Evolutionary conservation across 2,888 invertebrate genomes (phyloP), one percentile per base, ranked within the genome.

Genomic region (Noctua janthe): DNA sequence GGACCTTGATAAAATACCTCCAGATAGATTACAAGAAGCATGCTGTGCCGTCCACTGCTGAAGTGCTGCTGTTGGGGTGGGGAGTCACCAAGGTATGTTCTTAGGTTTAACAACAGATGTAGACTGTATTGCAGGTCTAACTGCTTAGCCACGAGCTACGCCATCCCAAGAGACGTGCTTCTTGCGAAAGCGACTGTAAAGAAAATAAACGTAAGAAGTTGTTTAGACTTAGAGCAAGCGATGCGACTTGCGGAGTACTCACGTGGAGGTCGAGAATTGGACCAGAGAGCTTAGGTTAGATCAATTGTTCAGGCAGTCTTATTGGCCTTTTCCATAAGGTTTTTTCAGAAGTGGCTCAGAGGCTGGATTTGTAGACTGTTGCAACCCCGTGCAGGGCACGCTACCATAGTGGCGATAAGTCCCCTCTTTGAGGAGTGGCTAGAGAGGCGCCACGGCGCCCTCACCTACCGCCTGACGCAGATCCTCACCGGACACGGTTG

Each of bases 61-160:
- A 96, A 82, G 94, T 97, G 0, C 71, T 96, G 77, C 84, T 97
- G 10, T 88, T 97, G 0, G 97, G 96, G 0, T 97, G 97, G 97
- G 97, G 97, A 6, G 96, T 96, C 4, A 95, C 94, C 3, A 96
- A 95, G 94, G 97, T 96, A 88, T 59, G n/a, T 13, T 13, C 47
- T 15, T 76, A n/a, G 10, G 17, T 76, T 49, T n/a, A n/a, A 35
- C 15, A 8, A 69, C 29, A 69, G n/a, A 15, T 39, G 8, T 66
- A 39, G 8, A n/a, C 3, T n/a, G 8, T 8, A n/a, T n/a, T 17
- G 13, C 7, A 8, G n/a, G 23, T 13, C 23, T 11, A 67, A 47
- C 15, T n/a, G 4, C 15, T 69, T 69, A 17, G n/a, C 23, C 20
- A 39, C 23, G 35, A 20, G 43, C 7, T 64, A 17, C 17, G 17